Evolutionary conservation across 2,113 vertebrate species (phyloP), one percentile per base, ranked within the genome.

Genomic region (Leptobrachium leishanense): DNA sequence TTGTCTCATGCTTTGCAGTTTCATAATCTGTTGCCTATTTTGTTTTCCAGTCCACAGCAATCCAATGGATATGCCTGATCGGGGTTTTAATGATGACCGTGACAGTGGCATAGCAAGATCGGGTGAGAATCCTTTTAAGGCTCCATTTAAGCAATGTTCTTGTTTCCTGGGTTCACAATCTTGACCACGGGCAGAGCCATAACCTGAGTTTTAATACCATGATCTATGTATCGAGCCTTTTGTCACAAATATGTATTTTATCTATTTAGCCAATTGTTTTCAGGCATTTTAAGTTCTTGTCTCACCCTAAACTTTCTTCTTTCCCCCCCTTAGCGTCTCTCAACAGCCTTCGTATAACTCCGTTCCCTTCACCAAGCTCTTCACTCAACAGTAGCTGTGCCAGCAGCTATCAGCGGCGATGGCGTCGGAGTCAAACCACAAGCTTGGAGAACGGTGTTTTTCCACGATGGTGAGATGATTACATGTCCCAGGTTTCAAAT

Each of bases 11-110:
- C 46, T 50, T 50, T 50, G 46, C 46, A 50, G 4, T 50, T 50
- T 50, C 4, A 50, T 50, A 50, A 50, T 50, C 46, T 3, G 20
- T 54, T 66, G 55, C 12, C 9, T 13, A 42, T 44, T 77, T 89
- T 88, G 42, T 85, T 88, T 87, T 87, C 54, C 88, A 99, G 98
- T 97, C 86, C 97, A 98, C 79, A 99, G 97, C 90, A 98, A 98
- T 83, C 97, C 98, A 42, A 98, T 99, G 97, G 98, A 99, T 91
- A 99, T 99, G 98, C 98, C 98, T 54, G 95, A 96, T 79, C 90
- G 97, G 86, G 94, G 97, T 72, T 88, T 92, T 62, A 90, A 92
- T 55, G 95, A 98, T 59, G 98, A 99, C 87, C 87, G 97, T 88
- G 98, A 99, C 91, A 98, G 97, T 43, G 97, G 98, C 67, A 99